A percentile compares a stretch with the other conserved stretches of the same genome.
phyloP scores from a whole-genome alignment of 1,140 invertebrate genomes.

The Tetramorium parvispinum region DNA sequence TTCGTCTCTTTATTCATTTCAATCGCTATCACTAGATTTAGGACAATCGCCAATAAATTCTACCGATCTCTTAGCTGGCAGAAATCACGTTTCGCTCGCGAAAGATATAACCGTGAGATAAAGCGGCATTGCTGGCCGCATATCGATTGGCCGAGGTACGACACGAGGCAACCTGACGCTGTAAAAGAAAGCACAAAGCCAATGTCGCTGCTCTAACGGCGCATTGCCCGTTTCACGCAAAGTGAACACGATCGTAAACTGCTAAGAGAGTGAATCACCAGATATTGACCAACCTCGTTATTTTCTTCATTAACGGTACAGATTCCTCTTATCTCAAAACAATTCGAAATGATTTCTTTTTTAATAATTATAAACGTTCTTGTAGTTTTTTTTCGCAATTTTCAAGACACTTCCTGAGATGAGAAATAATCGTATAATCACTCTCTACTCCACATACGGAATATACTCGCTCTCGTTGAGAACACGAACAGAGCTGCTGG shows the following conservation, averaged over 20 bases:
- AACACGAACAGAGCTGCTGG: background rate
- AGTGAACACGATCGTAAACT: slow-evolving; percentile 12
- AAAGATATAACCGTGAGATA: slow-evolving; percentile 21
- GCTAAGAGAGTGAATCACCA: background rate
- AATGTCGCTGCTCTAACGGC: slow-evolving; percentile 48
- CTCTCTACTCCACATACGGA: background rate
- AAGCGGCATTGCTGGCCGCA: slow-evolving; percentile 12
- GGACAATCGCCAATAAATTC: background rate
- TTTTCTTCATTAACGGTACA: background rate
- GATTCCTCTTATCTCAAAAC: background rate
- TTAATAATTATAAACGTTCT: background rate
- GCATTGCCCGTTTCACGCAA: slow-evolving; percentile 24
- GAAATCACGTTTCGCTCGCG: background rate
- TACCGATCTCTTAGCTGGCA: background rate
- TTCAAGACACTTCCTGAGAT: background rate
- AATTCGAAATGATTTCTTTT: background rate
- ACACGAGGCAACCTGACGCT: slow-evolving; percentile 19
- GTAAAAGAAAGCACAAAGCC: slow-evolving; percentile 50
- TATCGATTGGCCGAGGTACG: slow-evolving; percentile 49
- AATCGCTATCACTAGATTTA: slow-evolving; percentile 1
- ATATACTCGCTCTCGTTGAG: background rate
- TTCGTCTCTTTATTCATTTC: background rate
- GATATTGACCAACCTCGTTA: background rate
- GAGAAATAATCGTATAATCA: background rate
- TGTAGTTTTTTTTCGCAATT: background rate